Base-by-base conservation (phyloP, 1,140 invertebrate species). In the Oppia nitens region DNA sequence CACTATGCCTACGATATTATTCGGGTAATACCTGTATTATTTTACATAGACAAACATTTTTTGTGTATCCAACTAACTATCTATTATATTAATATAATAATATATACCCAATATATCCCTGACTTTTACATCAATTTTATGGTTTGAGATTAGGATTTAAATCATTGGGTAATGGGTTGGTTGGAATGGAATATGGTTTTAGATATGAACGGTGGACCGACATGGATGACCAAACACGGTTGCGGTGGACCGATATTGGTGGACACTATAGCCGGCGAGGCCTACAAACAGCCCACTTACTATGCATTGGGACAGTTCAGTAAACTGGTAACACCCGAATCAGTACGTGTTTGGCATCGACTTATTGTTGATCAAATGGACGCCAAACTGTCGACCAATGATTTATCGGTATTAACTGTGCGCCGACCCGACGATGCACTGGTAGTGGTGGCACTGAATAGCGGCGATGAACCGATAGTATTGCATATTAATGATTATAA, bases 161-260 rank as follows among this genome's bases (percentile, higher is more conserved):
- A 76, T 77, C 59, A 80, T 76, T 67, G 77, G 73, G 71, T 78
- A 17, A 71, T 71, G 53, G 81, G 84, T 2, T 90, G 86, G 86
- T 75, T 85, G 2, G 89, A 94, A 68, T 94, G 89, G 90, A 94
- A 93, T 71, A 70, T 93, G 0, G 82, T 79, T 23, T 69, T 93
- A 17, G 76, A 87, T 67, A 71, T 78, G 65, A 65, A 73, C n/a
- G 89, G 88, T 51, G 87, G 87, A 2, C 87, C 87, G 1, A 90
- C 82, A 67, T 89, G 82, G 79, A 78, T 78, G 0, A 67, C 79
- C 0, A 67, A 80, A 2, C 86, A 88, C 66, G 77, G 73, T 66
- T 83, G 87, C 0, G 87, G 91, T 68, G 72, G 85, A 1, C 76
- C 87, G 0, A 80, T 92, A 27, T 77, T 92, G 53, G 79, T 87